These are phyloP conservation scores for Oceanodroma leucorhoa DNA, from an alignment of 2,797 vertebrate species.

Conservation along the genomic window DNA sequence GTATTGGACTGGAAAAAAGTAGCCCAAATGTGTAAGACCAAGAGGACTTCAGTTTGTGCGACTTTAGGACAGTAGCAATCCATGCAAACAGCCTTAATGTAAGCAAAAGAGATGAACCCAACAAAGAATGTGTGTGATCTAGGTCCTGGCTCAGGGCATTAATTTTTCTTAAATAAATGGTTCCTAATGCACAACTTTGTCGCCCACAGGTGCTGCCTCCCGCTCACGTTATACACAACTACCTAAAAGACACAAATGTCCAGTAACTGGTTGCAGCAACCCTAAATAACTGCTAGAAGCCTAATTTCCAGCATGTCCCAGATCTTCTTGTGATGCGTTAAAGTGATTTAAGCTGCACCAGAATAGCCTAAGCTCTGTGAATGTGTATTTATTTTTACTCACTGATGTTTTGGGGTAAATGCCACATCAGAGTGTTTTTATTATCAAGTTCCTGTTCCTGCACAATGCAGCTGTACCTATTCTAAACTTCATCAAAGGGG, in stretches of 20 bases:
- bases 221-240: rapidly evolving
- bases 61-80: constrained; percentile 45
- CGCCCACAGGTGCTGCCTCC: background rate
- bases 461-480: constrained; percentile 27
- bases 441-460: constrained; percentile 52
- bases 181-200: background rate
- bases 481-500: constrained; percentile 40
- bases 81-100: background rate
- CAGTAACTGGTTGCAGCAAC: background rate
- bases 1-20: constrained; percentile 54
- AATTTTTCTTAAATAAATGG: background rate
- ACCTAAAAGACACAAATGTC: background rate
- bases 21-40: constrained; percentile 56
- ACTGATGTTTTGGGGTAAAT: constrained; percentile 29
- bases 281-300: background rate
- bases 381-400: constrained; percentile 44
- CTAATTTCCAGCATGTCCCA: background rate
- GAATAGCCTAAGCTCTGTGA: background rate
- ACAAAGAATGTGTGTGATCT: background rate
- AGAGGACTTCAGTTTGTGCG: constrained; percentile 23
- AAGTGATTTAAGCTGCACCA: background rate
- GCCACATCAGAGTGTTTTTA: constrained; percentile 50
- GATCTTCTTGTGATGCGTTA: background rate
- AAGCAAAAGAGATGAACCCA: constrained; percentile 3
- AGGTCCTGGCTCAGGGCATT: background rate